phyloP scores from a whole-genome alignment of 1,140 invertebrate species.

The Drepana arcuata region DNA sequence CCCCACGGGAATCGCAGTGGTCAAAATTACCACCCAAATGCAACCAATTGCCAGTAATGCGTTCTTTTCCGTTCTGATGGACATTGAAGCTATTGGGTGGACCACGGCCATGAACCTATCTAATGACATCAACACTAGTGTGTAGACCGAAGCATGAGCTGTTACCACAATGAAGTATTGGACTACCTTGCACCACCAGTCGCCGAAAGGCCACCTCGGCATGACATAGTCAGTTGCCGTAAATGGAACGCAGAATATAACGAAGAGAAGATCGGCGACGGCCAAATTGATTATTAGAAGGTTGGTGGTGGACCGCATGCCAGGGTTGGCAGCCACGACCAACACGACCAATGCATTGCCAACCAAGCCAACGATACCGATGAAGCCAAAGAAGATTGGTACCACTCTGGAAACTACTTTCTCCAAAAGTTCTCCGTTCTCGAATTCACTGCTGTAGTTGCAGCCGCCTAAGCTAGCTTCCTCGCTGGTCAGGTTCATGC shows the following conservation, averaged over 20 bases:
- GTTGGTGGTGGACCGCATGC: slow-evolving; percentile 95
- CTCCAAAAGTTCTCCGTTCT: slow-evolving; percentile 70
- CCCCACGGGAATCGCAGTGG: slow-evolving; percentile 82
- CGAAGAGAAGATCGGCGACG: slow-evolving; percentile 93
- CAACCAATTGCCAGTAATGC: slow-evolving; percentile 83
- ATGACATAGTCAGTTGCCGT: slow-evolving; percentile 91
- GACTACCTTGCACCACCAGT: slow-evolving; percentile 91
- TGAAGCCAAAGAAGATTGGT: slow-evolving; percentile 89
- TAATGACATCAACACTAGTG: slow-evolving; percentile 94
- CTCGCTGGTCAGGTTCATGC: slow-evolving; percentile 52
- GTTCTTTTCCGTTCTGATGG: slow-evolving; percentile 88
- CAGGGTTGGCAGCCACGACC: slow-evolving; percentile 87
- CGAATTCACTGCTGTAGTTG: slow-evolving; percentile 50
- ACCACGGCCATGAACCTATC: slow-evolving; percentile 96
- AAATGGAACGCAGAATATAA: slow-evolving; percentile 96
- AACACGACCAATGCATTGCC: slow-evolving; percentile 92
- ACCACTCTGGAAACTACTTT: slow-evolving; percentile 81
- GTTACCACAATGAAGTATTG: slow-evolving; percentile 86
- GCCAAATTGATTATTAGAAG: slow-evolving; percentile 92
- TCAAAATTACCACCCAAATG: slow-evolving; percentile 87
- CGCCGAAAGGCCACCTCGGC: slow-evolving; percentile 92
- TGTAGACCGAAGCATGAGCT: slow-evolving; percentile 95
- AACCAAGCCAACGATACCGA: slow-evolving; percentile 88
- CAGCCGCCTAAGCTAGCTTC: slow-evolving; percentile 42
- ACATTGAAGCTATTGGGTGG: slow-evolving; percentile 93